Evolutionary conservation across 2,888 invertebrate species (phyloP), one percentile per base, ranked within the genome.

Genomic region (Pasiphila rectangulata): DNA sequence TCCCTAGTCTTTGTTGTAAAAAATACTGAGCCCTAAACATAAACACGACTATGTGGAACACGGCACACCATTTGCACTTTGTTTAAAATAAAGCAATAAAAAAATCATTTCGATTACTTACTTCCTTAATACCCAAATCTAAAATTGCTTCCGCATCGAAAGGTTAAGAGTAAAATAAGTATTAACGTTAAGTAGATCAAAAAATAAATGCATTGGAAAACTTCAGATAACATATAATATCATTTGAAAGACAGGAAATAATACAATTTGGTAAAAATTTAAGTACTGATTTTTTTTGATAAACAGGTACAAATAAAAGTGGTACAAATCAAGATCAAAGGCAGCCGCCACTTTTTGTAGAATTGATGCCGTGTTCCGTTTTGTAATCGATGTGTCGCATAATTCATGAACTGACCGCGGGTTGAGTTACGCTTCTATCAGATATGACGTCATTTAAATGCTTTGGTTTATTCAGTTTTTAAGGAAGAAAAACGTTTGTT

Each of bases 331-430:
- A 30, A 64, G 64, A 63, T 72, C 67, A 73, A 79, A 78, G 61
- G 69, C 64, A 47, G 51, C 77, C 77, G 77, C 75, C 64, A 63
- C 64, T 64, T n/a, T n/a, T n/a, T n/a, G n/a, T n/a, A n/a, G 65
- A 67, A 73, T 72, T 71, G 72, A 75, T 74, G 69, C 63, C 64
- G 69, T 74, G 73, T 78, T 78, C 68, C 74, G 70, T 79, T 83
- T 80, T 79, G 74, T 76, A 77, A 78, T 70, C 72, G 72, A 78
- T 75, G 76, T 77, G 71, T 73, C 75, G 72, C 69, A 76, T 78
- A 71, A 77, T 68, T 80, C 75, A 78, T 72, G 69, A 65, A 56
- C 59, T 65, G 64, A 63, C 56, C 59, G 50, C 41, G 60, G 51
- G 43, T 56, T 67, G 75, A 48, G 37, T 43, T 66, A 56, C 32